phyloP scores from a whole-genome alignment of 2,113 vertebrate species.

The Shinisaurus crocodilurus region DNA sequence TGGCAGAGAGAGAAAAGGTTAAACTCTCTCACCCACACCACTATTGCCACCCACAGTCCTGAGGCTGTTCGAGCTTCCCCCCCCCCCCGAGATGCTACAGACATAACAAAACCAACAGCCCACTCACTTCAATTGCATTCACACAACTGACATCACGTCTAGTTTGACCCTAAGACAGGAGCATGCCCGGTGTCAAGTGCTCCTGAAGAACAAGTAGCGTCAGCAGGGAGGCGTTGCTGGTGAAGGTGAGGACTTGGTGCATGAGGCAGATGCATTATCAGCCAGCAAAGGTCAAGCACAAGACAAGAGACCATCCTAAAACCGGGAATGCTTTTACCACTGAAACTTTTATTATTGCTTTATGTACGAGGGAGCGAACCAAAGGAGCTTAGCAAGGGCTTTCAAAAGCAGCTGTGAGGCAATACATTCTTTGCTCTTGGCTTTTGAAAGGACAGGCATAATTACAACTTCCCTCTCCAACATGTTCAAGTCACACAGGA shows the following conservation, averaged over 20 bases:
- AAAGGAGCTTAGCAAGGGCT: constrained; percentile 35
- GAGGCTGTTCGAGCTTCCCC: too few species aligned
- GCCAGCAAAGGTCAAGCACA: constrained; percentile 46
- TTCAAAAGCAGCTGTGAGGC: constrained; percentile 29
- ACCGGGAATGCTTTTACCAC: constrained; percentile 58
- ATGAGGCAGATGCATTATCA: neutral
- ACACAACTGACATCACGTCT: neutral
- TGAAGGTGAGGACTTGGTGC: constrained; percentile 23
- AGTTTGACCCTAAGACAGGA: neutral
- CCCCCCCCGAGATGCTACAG: too few species aligned
- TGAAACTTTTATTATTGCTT: constrained; percentile 60
- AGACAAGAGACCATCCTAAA: constrained; percentile 46
- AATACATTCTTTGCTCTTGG: constrained; percentile 43
- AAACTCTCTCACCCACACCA: too few species aligned
- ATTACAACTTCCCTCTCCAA: constrained; percentile 26
- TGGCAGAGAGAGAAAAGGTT: too few species aligned
- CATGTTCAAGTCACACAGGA: neutral
- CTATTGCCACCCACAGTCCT: too few species aligned
- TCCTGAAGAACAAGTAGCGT: constrained; percentile 19
- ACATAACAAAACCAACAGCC: too few species aligned
- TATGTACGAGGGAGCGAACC: constrained; percentile 14
- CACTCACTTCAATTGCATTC: too few species aligned
- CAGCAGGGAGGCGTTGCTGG: neutral
- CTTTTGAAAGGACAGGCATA: constrained; percentile 42
- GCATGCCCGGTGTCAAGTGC: neutral